These are phyloP conservation scores for Potorous gilbertii DNA, from an alignment of 2,797 vertebrate genomes.

Conservation along the genomic window DNA sequence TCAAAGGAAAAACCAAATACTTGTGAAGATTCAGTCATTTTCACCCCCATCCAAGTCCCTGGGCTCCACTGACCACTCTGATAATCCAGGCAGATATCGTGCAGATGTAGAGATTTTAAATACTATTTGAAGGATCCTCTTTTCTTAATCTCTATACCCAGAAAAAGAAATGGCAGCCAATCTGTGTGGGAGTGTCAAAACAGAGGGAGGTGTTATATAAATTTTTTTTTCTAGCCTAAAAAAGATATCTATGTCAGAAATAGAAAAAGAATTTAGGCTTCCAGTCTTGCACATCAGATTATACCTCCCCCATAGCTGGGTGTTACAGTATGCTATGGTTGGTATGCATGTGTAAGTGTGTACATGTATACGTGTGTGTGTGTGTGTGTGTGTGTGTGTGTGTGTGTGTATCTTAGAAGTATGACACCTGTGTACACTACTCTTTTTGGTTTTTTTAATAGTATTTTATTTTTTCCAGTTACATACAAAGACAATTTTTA, in stretches of 20 bases:
- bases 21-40: background rate
- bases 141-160: slow-evolving; percentile 42
- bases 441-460: background rate
- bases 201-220: slow-evolving; percentile 16
- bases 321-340: background rate
- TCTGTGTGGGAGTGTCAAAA: background rate
- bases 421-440: background rate
- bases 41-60: background rate
- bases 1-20: background rate
- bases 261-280: background rate
- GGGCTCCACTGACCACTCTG: background rate
- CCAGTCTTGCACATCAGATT: background rate
- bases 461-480: background rate
- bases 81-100: background rate
- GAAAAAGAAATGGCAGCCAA: slow-evolving; percentile 13
- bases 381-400: too few relatives aligned
- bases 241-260: background rate
- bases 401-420: background rate
- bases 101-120: slow-evolving; percentile 10
- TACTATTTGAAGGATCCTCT: slow-evolving; percentile 39
- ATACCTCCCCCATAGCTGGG: background rate
- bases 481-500: background rate
- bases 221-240: slow-evolving; percentile 18
- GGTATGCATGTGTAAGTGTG: too few relatives aligned
- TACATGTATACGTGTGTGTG: too few relatives aligned